These are phyloP conservation scores for Varroa destructor DNA, from an alignment of 1,140 invertebrate species.

Conservation along the genomic window DNA sequence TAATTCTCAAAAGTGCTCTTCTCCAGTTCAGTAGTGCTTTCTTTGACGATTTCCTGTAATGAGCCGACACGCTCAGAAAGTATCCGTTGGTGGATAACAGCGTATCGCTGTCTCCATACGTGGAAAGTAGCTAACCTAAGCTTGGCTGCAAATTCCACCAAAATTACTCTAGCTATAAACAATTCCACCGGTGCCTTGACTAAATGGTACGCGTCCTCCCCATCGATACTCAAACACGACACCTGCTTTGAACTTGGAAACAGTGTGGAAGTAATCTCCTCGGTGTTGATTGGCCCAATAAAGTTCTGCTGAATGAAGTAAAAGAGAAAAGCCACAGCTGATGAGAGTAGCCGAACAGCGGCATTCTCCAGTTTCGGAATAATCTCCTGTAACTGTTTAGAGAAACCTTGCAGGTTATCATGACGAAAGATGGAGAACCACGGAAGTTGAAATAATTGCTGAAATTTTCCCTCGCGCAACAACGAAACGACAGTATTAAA, in stretches of 20 bases:
- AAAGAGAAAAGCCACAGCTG: not conserved
- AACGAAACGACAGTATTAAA: not conserved
- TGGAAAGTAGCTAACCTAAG: constrained; percentile 43
- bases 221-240: constrained; percentile 37
- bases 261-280: not conserved
- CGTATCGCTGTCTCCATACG: constrained; percentile 60
- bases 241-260: constrained; percentile 32
- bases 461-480: not conserved
- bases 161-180: constrained; percentile 52
- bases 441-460: not conserved
- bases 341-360: constrained; percentile 30
- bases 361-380: not conserved
- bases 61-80: constrained; percentile 56
- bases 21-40: constrained; percentile 43
- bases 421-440: not conserved
- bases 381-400: too few relatives aligned
- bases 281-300: not conserved
- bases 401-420: not conserved
- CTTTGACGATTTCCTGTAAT: constrained; percentile 50
- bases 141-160: constrained; percentile 44
- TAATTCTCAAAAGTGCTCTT: constrained; percentile 30
- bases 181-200: constrained; percentile 51
- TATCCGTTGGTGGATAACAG: constrained; percentile 57
- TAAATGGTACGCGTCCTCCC: constrained; percentile 44
- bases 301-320: constrained; percentile 14